Evolutionary conservation across 30 jellyfish, hydroid and myxozoan genomes (phyloP), one percentile per base, ranked within the genome.

Genomic region (Turritopsis rubra): DNA sequence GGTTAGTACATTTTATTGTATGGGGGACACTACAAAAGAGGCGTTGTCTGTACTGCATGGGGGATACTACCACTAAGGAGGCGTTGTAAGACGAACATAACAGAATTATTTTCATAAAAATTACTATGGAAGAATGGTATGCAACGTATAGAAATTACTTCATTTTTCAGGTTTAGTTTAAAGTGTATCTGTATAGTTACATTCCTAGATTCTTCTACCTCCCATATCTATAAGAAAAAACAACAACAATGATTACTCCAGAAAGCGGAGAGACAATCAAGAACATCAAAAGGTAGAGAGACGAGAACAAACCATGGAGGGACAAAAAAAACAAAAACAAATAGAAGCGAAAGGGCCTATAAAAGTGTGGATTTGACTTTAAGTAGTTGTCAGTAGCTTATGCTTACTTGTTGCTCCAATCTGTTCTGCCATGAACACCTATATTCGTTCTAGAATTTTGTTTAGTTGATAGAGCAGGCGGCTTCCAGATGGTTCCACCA

Each of bases 361-460:
- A n/a, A n/a, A n/a, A n/a, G n/a, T n/a, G n/a, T n/a, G n/a, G n/a
- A n/a, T n/a, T n/a, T n/a, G n/a, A n/a, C n/a, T n/a, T n/a, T n/a
- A n/a, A n/a, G n/a, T n/a, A n/a, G n/a, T n/a, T n/a, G n/a, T n/a
- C n/a, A n/a, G n/a, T n/a, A n/a, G n/a, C n/a, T n/a, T 41, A 41
- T 5, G 60, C 96, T 83, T 77, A 91, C 98, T 91, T 91, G 70
- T 95, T 88, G 20, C 94, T 81, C 98, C 98, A 91, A 79, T 91
- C 96, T 0, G 98, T 91, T 31, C 98, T 83, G 22, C 97, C 97
- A 52, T 91, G 97, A 23, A 91, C 80, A 13, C 96, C 98, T n/a
- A 91, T 52, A 29, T 84, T 74, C 25, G 98, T 52, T 81, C 96
- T 81, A 23, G 83, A 85, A 31, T 88, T 31, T 71, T 76, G 88